Conservation (phyloP, 2,797 vertebrate genomes). For the Myripristis jacobus region DNA sequence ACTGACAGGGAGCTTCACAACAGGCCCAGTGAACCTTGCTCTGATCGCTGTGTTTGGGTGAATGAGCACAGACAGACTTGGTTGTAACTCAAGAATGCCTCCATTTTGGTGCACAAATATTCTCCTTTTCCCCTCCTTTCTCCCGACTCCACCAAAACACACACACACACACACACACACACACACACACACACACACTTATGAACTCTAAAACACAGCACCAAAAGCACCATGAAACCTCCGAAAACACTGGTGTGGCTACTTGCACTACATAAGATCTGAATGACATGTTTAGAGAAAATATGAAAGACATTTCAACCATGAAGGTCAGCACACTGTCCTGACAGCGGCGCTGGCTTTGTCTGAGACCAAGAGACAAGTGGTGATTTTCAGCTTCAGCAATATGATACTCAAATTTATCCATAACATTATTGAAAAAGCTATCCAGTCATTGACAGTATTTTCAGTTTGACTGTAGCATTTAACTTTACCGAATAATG, state of each 20-base stretch:
- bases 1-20: constrained; percentile 29
- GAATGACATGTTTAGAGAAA: constrained; percentile 1
- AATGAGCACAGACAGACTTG: constrained; percentile 35
- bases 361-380: not conserved
- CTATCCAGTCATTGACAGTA: too few species aligned
- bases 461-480: too few species aligned
- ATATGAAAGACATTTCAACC: not conserved
- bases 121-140: not conserved
- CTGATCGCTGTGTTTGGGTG: constrained; percentile 41
- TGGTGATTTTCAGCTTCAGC: not conserved
- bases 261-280: constrained; percentile 2
- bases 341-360: not conserved
- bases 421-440: too few species aligned
- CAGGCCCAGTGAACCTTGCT: constrained; percentile 38
- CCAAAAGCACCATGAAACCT: not conserved
- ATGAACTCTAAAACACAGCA: not conserved
- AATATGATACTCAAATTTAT: not conserved
- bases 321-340: not conserved
- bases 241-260: constrained; percentile 5
- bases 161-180: constrained; percentile 8
- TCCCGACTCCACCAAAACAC: constrained; percentile 20
- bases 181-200: constrained; percentile 8
- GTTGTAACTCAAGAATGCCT: constrained; percentile 36
- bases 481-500: too few species aligned
- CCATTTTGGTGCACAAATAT: constrained; percentile 28